Base-by-base conservation (phyloP, 2,797 vertebrate species). In the Dermochelys coriacea region DNA sequence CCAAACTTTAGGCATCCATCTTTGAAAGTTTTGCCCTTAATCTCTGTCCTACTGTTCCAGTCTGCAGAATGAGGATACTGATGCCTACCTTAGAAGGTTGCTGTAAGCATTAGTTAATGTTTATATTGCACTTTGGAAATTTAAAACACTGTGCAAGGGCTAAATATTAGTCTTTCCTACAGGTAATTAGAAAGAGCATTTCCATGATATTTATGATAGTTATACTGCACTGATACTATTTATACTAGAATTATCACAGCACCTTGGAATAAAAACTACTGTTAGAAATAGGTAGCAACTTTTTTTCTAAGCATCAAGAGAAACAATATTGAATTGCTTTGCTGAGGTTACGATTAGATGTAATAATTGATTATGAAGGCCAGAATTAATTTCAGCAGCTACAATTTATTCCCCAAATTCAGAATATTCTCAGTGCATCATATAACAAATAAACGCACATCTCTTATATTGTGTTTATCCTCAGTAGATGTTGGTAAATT, bases 401-500 rank as follows among this genome's bases (percentile, higher is more conserved):
- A 14, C 49, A 88, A 51, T 54, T 92, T 64, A 84, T 71, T 37
- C n/a, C 64, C 5, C 64, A 71, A 71, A 11, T 71, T 71, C n/a
- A 41, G n/a, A 71, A 41, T 21, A 71, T 81, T 61, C 89, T 87
- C 80, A 75, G 51, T 19, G 34, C 61, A 75, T 2, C 85, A 49
- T 77, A 75, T 18, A 75, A 41, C 82, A 91, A 12, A 89, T 45
- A 91, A 88, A 1, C 18, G 23, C 47, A 3, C 34, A 14, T 82
- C 75, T 90, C 50, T 50, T 78, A 89, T 37, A 77, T 52, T 71
- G 41, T 89, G 61, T 78, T 84, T 93, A 81, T 57, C 11, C n/a
- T 95, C 82, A 37, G 59, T 82, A 92, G 45, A 84, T 50, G 51
- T 88, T 47, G 3, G 27, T n/a, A 92, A 88, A 94, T 91, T 86